Base-by-base conservation (phyloP, 2,113 vertebrate genomes). In the Zootoca vivipara region DNA sequence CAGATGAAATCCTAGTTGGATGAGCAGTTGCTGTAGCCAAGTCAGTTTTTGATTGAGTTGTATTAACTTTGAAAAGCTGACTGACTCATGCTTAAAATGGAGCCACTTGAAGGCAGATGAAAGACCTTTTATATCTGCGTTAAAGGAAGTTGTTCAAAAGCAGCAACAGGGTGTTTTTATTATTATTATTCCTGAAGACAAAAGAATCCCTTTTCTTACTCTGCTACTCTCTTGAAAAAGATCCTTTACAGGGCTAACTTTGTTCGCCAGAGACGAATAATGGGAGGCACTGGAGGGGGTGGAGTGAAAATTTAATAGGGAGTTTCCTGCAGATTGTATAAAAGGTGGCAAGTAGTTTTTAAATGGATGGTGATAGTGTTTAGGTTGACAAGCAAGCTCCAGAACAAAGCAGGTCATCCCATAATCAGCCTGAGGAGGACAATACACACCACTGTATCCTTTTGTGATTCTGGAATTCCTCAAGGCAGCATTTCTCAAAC, bases 61-160 rank as follows among this genome's bases (percentile, higher is more conserved):
- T 92, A 90, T 88, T 92, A 93, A 93, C 75, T 81, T 78, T 85
- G 89, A 83, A 89, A 92, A 94, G 42, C 92, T 91, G 90, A 87
- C 92, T 93, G 89, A 92, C 92, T 91, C 82, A 82, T 90, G 90
- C 90, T 92, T 73, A 20, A 90, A 96, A 96, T 91, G 78, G 92
- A 91, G 91, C 86, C 78, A 72, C 91, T 95, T 94, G 88, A 73
- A 92, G 89, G 52, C 78, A 91, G 91, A 95, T 95, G 89, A 96
- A 94, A 95, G 77, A 40, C 24, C 52, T 91, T 91, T 94, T 94
- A 95, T 89, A 42, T 93, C 88, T 69, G 58, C 82, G 91, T 90
- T 93, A 92, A 94, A 94, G 89, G 89, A 95, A 93, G 95, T 93
- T 88, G 90, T 94, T 96, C 93, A 93, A 94, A 96, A 93, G 89